Percentiles rank a stretch among this genome's conserved stretches.
phyloP scores from a whole-genome alignment of 1,140 invertebrate species.

The Drosophila kanapiae region DNA sequence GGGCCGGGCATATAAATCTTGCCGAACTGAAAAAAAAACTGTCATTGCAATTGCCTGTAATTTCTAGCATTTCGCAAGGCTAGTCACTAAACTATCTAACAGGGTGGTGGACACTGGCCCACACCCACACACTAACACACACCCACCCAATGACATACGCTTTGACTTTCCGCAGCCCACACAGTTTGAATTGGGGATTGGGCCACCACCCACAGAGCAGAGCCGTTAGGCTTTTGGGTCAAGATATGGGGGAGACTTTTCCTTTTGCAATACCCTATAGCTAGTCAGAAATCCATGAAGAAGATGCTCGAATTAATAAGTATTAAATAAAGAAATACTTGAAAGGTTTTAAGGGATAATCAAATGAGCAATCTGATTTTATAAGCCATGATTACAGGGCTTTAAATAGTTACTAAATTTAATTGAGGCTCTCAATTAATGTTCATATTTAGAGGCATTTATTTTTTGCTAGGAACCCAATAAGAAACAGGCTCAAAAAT shows the following conservation, averaged over 20 bases:
- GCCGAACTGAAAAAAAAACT: constrained; percentile 33
- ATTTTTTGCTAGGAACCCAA: no score
- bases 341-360: no score
- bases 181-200: constrained; percentile 37
- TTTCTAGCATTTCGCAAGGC: constrained; percentile 74
- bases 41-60: constrained; percentile 58
- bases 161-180: constrained; percentile 55
- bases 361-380: no score
- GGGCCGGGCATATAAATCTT: constrained; percentile 73
- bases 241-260: constrained; percentile 56
- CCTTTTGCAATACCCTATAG: constrained; percentile 50
- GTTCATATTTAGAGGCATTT: no score
- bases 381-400: not conserved
- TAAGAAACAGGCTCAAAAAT: not conserved
- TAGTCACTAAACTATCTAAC: constrained; percentile 40
- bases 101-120: constrained; percentile 25
- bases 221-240: constrained; percentile 49
- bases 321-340: not conserved
- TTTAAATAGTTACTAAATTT: not conserved
- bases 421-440: not conserved
- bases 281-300: no score
- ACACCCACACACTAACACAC: constrained; percentile 40
- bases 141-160: constrained; percentile 40
- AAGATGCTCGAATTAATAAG: not conserved
- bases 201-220: constrained; percentile 50